Percentiles rank a stretch among this genome's conserved stretches.
Evolutionary conservation across 2,888 invertebrate species (phyloP).

Genomic region (Megamerina dolium): DNA sequence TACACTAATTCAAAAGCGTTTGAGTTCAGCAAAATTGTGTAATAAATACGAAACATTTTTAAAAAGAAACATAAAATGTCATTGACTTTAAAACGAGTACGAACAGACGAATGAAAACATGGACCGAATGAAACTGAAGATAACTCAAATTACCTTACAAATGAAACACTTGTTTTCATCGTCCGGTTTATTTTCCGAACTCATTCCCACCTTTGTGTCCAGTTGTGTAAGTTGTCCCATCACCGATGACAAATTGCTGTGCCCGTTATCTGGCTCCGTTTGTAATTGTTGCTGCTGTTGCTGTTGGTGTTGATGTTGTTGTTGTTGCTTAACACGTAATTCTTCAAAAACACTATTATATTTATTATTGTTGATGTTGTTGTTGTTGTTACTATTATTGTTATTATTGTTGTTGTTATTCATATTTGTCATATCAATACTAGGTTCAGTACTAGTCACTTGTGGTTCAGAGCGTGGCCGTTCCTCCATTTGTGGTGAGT

Average conservation of each 20-base stretch:
- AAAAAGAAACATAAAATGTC: no score
- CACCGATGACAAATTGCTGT: conserved; percentile 4
- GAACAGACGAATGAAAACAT: no score
- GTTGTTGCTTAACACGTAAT: conserved; percentile 48
- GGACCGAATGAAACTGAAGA: conserved; percentile 32
- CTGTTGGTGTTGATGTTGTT: no score
- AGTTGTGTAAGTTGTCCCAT: conserved; percentile 41
- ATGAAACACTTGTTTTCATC: conserved; percentile 65
- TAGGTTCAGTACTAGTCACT: conserved; percentile 46
- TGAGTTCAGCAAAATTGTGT: no score
- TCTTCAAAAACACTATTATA: conserved; percentile 53
- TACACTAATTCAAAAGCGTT: no score
- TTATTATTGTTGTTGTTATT: conserved; percentile 39
- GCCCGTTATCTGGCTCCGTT: conserved; percentile 17
- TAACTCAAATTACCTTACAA: conserved; percentile 59
- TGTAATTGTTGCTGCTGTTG: conserved; percentile 20
- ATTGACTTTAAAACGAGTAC: no score
- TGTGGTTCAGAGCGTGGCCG: conserved; percentile 47
- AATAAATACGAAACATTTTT: no score
- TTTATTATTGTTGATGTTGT: conserved; percentile 48
- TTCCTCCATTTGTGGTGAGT: conserved; percentile 35
- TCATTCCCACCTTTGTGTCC: conserved; percentile 49
- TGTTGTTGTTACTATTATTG: conserved; percentile 42
- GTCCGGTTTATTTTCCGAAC: conserved; percentile 51
- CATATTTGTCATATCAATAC: conserved; percentile 36